Conservation (phyloP, 1,140 invertebrate species). For the Yoshiicerus persimilis region DNA sequence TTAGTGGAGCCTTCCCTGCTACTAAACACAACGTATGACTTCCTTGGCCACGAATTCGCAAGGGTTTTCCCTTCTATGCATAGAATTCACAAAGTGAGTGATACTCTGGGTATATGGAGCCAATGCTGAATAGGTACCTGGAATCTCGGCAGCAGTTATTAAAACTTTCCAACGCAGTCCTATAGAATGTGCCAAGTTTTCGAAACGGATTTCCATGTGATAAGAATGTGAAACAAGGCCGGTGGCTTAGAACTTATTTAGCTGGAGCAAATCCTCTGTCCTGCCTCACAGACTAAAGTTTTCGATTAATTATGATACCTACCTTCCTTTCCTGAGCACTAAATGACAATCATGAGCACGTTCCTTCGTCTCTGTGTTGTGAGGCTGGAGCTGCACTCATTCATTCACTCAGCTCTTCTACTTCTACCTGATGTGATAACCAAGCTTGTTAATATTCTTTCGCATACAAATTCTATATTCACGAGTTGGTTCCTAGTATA, state of each 20-base stretch:
- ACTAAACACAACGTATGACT: background rate
- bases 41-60: background rate
- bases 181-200: slow-evolving; percentile 24
- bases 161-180: slow-evolving; percentile 21
- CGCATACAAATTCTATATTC: background rate
- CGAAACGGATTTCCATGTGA: slow-evolving; percentile 24
- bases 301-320: slow-evolving; percentile 30
- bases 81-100: background rate
- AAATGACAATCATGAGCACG: slow-evolving; percentile 19
- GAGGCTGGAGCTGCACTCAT: background rate
- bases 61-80: background rate
- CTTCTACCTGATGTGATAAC: slow-evolving; percentile 24
- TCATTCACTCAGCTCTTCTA: background rate
- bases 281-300: slow-evolving; percentile 19
- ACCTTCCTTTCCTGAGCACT: slow-evolving; percentile 3
- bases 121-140: slow-evolving; percentile 14
- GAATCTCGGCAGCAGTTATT: slow-evolving; percentile 26
- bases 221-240: slow-evolving; percentile 27
- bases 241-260: background rate
- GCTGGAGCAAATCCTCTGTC: slow-evolving; percentile 5
- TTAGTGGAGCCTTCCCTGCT: background rate
- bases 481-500: background rate
- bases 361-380: background rate
- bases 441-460: slow-evolving; percentile 20
- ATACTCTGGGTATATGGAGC: background rate